Percentiles rank a stretch among this genome's conserved stretches.
phyloP scores from a whole-genome alignment of 2,888 invertebrate genomes.

The Eupithecia insigniata region DNA sequence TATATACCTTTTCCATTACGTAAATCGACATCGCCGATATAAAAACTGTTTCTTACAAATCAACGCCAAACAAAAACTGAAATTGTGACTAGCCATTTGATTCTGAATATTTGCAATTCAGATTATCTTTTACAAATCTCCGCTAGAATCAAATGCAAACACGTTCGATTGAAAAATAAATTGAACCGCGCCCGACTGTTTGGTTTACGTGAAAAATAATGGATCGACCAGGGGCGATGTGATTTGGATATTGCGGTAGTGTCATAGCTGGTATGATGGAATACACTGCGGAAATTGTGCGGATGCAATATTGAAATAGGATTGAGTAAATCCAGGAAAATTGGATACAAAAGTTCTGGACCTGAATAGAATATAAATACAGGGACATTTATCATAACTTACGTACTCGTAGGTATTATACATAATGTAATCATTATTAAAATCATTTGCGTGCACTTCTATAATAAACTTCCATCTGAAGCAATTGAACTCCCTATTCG shows the following conservation, averaged over 20 bases:
- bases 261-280: not conserved
- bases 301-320: not conserved
- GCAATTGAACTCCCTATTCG: too few species aligned
- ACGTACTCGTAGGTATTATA: too few species aligned
- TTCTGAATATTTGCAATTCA: constrained; percentile 1
- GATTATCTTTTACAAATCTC: constrained; percentile 10
- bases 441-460: too few species aligned
- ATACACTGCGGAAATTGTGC: not conserved
- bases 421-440: too few species aligned
- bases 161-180: constrained; percentile 64
- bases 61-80: not conserved
- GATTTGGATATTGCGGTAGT: not conserved
- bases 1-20: not conserved
- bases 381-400: too few species aligned
- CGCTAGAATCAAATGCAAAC: constrained; percentile 44
- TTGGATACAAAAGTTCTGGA: not conserved
- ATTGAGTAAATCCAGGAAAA: not conserved
- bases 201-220: constrained; percentile 25
- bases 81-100: constrained; percentile 2
- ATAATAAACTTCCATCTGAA: too few species aligned
- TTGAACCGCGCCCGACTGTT: constrained; percentile 49
- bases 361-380: too few species aligned
- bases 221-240: not conserved
- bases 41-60: not conserved
- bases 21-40: not conserved